phyloP scores from a whole-genome alignment of 1,140 invertebrate genomes.

The Cherax quadricarinatus region DNA sequence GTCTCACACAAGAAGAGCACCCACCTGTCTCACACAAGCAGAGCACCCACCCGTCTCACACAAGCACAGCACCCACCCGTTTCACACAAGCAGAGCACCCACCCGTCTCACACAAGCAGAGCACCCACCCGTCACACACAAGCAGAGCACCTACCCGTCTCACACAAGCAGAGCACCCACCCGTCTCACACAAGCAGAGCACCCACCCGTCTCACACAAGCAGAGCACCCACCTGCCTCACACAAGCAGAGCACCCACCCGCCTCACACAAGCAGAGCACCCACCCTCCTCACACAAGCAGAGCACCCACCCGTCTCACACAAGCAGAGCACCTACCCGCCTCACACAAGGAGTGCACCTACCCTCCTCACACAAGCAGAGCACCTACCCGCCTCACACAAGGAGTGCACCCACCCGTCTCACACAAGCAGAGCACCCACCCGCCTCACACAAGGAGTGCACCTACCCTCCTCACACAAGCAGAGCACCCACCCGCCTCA shows the following conservation, averaged over 20 bases:
- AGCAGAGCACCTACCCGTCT: constrained; percentile 50
- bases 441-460: background rate
- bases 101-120: background rate
- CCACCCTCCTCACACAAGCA: background rate
- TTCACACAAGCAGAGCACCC: too few relatives aligned
- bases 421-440: background rate
- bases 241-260: too few relatives aligned
- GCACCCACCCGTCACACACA: background rate
- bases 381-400: constrained; percentile 65
- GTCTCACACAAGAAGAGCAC: too few relatives aligned
- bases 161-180: too few relatives aligned
- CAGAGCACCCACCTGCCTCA: constrained; percentile 56
- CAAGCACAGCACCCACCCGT: constrained; percentile 41
- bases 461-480: constrained; percentile 69
- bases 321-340: too few relatives aligned
- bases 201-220: background rate
- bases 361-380: background rate
- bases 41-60: background rate
- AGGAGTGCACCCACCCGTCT: background rate
- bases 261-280: background rate
- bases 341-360: background rate
- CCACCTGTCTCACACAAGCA: background rate
- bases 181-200: background rate
- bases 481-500: background rate
- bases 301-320: constrained; percentile 61